A percentile compares a stretch with the other conserved stretches of the same genome.
phyloP scores from a whole-genome alignment of 1,140 invertebrate genomes.

The Drosophila oshimai region DNA sequence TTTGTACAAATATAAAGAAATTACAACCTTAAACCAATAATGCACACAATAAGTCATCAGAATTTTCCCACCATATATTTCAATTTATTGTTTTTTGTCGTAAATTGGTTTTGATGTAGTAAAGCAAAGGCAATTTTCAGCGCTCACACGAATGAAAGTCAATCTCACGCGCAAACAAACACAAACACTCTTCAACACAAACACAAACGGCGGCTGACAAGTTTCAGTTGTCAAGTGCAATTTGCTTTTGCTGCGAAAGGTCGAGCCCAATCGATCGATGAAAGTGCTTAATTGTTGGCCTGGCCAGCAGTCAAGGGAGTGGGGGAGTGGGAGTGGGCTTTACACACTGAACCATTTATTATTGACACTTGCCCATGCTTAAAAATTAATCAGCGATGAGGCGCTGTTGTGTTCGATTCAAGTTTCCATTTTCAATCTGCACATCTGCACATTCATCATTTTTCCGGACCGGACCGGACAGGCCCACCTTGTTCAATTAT shows the following conservation, averaged over 20 bases:
- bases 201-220: constrained; percentile 20
- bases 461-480: constrained; percentile 9
- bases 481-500: constrained; percentile 50
- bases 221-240: constrained; percentile 29
- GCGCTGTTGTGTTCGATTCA: background rate
- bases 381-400: constrained; percentile 44
- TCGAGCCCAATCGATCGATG: constrained; percentile 28
- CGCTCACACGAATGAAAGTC: background rate
- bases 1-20: background rate
- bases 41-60: background rate
- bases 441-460: constrained; percentile 21
- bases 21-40: background rate
- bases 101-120: background rate
- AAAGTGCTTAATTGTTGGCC: constrained; percentile 35
- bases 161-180: background rate
- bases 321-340: background rate
- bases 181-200: constrained; percentile 4
- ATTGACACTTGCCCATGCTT: constrained; percentile 47
- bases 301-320: too few relatives aligned
- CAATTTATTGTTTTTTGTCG: background rate
- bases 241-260: constrained; percentile 25
- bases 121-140: constrained; percentile 7
- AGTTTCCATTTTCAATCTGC: constrained; percentile 8
- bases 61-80: background rate
- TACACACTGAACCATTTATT: constrained; percentile 41